Evolutionary conservation across 37 sponge, comb jelly and placozoan species (phyloP), one percentile per base, ranked within the genome.

Genomic region (Aphrocallistes beatrix): DNA sequence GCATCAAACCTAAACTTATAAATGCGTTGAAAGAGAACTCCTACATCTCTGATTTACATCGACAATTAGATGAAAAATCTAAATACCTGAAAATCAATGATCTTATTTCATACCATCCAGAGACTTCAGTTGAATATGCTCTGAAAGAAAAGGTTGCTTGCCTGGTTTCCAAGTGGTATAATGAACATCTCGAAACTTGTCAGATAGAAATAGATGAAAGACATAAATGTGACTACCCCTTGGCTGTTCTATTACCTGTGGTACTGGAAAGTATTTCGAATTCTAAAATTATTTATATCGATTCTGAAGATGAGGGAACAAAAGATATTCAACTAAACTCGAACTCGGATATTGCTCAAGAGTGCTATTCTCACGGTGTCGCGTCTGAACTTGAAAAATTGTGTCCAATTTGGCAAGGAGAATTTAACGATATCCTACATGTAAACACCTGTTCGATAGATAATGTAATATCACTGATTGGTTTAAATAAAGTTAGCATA

Each of bases 151-250:
- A 3, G 10, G 21, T 28, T 28, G 75, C 75, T 60, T 60, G 8
- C 75, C n/a, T 60, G 25, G 75, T 60, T 13, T 60, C 75, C 75
- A 6, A 60, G 75, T 60, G 75, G 34, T 60, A 60, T 60, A 60
- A 60, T 28, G 75, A 60, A 60, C n/a, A 60, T 60, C 75, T 60
- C n/a, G 75, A 32, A 32, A 60, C 3, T 28, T 25, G 34, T 19
- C 17, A 13, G 75, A 60, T 13, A 60, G 75, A 60, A 32, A 13
- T 60, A n/a, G n/a, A n/a, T n/a, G 75, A 60, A 25, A 60, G 6
- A 8, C 21, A 60, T 28, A 60, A 32, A 28, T 6, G 75, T 3
- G 75, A 60, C 75, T 60, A 60, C 34, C 75, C 75, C 75, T 19
- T 60, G n/a, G n/a, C 75, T 19, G 75, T 60, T 6, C 75, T 60